Evolutionary conservation across 1,140 invertebrate species (phyloP).

Genomic region (Psilanteris sp.): DNA sequence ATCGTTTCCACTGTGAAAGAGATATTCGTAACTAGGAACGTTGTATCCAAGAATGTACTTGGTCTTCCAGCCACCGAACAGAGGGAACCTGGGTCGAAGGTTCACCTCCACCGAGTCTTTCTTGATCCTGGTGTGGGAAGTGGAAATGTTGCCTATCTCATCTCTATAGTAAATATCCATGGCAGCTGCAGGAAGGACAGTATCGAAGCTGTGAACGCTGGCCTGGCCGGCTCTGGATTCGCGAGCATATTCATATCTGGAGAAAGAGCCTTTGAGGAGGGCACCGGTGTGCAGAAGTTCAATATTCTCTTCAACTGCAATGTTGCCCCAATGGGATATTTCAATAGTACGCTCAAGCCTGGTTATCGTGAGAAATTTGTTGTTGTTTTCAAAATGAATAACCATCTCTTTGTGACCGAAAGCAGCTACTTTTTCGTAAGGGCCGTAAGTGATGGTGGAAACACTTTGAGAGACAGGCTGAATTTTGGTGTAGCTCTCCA

Average conservation of each 20-base stretch:
- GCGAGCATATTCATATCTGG: slow-evolving; percentile 96
- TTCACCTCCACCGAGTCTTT: slow-evolving; percentile 97
- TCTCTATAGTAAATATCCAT: slow-evolving; percentile 97
- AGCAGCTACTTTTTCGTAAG: slow-evolving; percentile 87
- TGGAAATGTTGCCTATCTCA: slow-evolving; percentile 99
- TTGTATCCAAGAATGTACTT: slow-evolving; percentile 98
- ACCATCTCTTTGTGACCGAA: slow-evolving; percentile 83
- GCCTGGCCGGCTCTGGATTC: slow-evolving; percentile 91
- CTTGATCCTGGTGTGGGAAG: slow-evolving; percentile 92
- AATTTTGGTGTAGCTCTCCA: slow-evolving; percentile 92
- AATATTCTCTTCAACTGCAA: slow-evolving; percentile 97
- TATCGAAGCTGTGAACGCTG: slow-evolving; percentile 95
- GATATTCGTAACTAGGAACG: slow-evolving; percentile 97
- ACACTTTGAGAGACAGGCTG: slow-evolving; percentile 91
- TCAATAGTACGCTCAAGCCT: slow-evolving; percentile 93
- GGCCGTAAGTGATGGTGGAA: slow-evolving; percentile 90
- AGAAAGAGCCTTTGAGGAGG: slow-evolving; percentile 95
- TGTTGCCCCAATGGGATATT: slow-evolving; percentile 99
- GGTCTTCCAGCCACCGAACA: slow-evolving; percentile 99
- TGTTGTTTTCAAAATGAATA: slow-evolving; percentile 98
- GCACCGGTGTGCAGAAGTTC: slow-evolving; percentile 96
- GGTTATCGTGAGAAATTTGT: slow-evolving; percentile 95
- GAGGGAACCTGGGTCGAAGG: slow-evolving; percentile 95
- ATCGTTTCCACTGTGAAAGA: slow-evolving; percentile 89
- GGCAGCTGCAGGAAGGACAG: slow-evolving; percentile 93